A percentile compares a stretch with the other conserved stretches of the same genome.
Evolutionary conservation across 2,888 invertebrate species (phyloP).

Genomic region (Drosophila paracracens): DNA sequence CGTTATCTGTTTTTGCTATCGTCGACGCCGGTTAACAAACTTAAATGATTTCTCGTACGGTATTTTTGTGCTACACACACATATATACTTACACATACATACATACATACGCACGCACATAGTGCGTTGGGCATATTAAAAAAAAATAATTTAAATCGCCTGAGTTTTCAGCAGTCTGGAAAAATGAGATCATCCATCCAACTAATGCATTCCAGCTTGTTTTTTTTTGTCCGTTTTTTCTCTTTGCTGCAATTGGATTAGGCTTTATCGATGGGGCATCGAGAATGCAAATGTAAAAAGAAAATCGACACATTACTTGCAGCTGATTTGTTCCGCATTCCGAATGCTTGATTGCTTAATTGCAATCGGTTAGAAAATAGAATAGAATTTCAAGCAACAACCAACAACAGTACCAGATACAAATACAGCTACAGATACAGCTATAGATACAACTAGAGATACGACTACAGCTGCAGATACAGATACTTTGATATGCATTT

Average conservation of each 20-base stretch:
- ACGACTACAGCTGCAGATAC: conserved; percentile 10
- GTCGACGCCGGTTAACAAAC: conserved; percentile 13
- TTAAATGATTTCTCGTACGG: conserved; percentile 13
- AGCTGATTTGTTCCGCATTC: conserved; percentile 60
- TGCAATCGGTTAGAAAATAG: conserved; percentile 50
- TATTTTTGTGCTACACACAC: conserved; percentile 3
- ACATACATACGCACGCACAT: background rate
- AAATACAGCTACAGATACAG: conserved; percentile 4
- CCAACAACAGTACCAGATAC: background rate
- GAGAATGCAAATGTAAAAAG: background rate
- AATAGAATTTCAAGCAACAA: conserved; percentile 17
- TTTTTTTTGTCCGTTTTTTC: background rate
- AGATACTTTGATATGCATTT: conserved; percentile 30
- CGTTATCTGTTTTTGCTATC: conserved; percentile 19
- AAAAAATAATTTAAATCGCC: background rate
- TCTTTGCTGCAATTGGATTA: conserved; percentile 6
- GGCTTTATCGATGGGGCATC: background rate
- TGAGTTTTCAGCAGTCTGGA: conserved; percentile 60
- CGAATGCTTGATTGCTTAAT: conserved; percentile 59
- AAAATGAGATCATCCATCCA: conserved; percentile 59
- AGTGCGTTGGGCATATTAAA: conserved; percentile 1
- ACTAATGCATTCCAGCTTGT: conserved; percentile 5
- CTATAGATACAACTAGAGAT: background rate
- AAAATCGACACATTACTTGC: conserved; percentile 6
- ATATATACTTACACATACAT: background rate